Evolutionary conservation across 2,113 vertebrate genomes (phyloP), one percentile per base, ranked within the genome.

Genomic region (Lepus americanus): DNA sequence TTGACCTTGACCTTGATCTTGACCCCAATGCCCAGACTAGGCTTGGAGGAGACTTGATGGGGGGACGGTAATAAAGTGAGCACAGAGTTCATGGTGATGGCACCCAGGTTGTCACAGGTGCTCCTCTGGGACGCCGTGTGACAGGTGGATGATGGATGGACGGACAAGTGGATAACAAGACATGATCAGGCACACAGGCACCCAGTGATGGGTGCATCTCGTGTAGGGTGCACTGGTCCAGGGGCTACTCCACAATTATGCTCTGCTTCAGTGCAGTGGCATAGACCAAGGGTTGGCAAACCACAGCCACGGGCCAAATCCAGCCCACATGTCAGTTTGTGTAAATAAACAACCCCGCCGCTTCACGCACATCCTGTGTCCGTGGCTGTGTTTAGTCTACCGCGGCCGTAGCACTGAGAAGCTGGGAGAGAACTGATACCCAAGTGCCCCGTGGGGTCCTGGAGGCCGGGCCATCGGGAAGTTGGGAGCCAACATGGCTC

Each of bases 201-300:
- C 9, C 0, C 25, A 49, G 74, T 16, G 16, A 1, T 3, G 25
- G 77, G 81, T 44, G 44, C 44, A 44, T 44, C 44, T 44, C 7
- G 6, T 0, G 1, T 17, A 49, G 49, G 36, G 12, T 11, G 0
- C 61, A 7, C 25, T 17, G 25, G 16, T 17, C 10, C 11, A 78
- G 27, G 33, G 59, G 39, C 13, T 16, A 7, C 36, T 79, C 51
- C 33, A 6, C 0, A 0, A 22, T 23, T 10, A 22, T 12, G 0
- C n/a, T 1, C 0, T 89, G 77, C 80, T 86, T 51, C 10, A 53
- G 17, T 22, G 14, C 67, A 1, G 1, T 27, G 44, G 44, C 44
- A 44, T 44, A 44, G 49, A 27, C 51, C 20, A 12, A 66, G 16
- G 17, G 59, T 1, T 22, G 29, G 44, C 77, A 87, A 6, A 33